Percentiles rank a stretch among this genome's conserved stretches.
Evolutionary conservation across 1,140 invertebrate species (phyloP).

Genomic region (Dysdera silvatica): DNA sequence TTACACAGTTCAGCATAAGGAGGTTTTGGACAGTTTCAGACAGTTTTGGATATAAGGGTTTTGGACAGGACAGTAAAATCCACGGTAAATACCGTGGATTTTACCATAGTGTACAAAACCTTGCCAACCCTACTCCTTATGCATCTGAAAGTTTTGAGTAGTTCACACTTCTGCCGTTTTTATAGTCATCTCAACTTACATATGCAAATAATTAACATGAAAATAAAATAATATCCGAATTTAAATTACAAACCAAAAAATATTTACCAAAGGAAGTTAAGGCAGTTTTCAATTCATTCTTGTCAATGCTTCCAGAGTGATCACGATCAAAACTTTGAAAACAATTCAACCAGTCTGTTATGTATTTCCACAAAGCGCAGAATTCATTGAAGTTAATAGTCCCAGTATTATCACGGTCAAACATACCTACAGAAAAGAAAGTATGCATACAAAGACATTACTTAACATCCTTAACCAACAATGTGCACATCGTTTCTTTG

Average conservation of each 20-base stretch:
- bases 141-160: too few species aligned
- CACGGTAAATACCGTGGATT: too few species aligned
- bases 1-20: too few species aligned
- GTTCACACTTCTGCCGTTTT: too few species aligned
- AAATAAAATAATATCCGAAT: neutral
- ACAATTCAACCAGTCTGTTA: slow-evolving; percentile 93
- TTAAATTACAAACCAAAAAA: neutral
- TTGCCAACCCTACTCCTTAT: too few species aligned
- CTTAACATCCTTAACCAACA: too few species aligned
- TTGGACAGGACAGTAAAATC: too few species aligned
- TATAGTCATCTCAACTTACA: neutral
- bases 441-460: neutral
- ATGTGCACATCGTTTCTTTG: too few species aligned
- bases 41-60: too few species aligned
- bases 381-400: slow-evolving; percentile 94
- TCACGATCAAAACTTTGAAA: slow-evolving; percentile 91
- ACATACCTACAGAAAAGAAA: slow-evolving; percentile 57
- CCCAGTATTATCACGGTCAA: slow-evolving; percentile 81
- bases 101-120: too few species aligned
- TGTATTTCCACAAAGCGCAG: slow-evolving; percentile 91
- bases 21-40: too few species aligned
- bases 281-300: slow-evolving; percentile 77
- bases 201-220: neutral
- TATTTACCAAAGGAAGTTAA: slow-evolving; percentile 67
- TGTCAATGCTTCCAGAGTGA: slow-evolving; percentile 81